Percentiles rank a stretch among this genome's conserved stretches.
These are phyloP conservation scores for Tenrec ecaudatus DNA, from an alignment of 2,113 vertebrate species.

Conservation along the genomic window DNA sequence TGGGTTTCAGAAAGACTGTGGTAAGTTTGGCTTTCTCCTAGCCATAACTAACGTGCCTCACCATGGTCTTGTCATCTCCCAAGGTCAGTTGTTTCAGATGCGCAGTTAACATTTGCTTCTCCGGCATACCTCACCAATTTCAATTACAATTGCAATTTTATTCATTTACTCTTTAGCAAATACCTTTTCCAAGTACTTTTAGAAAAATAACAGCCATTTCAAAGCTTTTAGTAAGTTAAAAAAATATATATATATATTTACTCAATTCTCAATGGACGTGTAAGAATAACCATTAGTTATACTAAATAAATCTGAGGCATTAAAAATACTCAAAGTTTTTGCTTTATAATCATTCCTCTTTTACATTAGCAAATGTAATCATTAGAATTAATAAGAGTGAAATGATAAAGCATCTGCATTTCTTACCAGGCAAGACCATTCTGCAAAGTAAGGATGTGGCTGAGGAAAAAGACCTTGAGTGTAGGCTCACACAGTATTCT, in stretches of 20 bases:
- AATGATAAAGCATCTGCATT: slow-evolving; percentile 55
- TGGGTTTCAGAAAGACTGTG: slow-evolving; percentile 81
- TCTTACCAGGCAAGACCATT: slow-evolving; percentile 50
- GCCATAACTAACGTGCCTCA: slow-evolving; percentile 77
- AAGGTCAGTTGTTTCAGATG: slow-evolving; percentile 85
- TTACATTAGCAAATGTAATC: slow-evolving; percentile 67
- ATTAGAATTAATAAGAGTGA: slow-evolving; percentile 74
- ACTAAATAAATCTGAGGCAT: slow-evolving; percentile 79
- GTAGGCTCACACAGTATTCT: slow-evolving; percentile 60
- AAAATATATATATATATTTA: slow-evolving; percentile 62
- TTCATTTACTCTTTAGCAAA: slow-evolving; percentile 83
- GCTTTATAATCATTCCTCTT: slow-evolving; percentile 65
- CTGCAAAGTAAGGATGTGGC: slow-evolving; percentile 57
- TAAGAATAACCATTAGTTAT: slow-evolving; percentile 81
- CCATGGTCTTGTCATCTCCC: slow-evolving; percentile 76
- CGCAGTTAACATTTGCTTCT: slow-evolving; percentile 83
- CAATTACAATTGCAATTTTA: no score
- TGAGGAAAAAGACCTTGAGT: slow-evolving; percentile 67
- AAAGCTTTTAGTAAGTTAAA: slow-evolving; percentile 83
- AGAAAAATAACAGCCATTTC: slow-evolving; percentile 77
- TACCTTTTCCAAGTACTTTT: slow-evolving; percentile 79
- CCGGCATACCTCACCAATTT: slow-evolving; percentile 84
- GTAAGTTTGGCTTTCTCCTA: slow-evolving; percentile 81
- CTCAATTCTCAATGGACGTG: slow-evolving; percentile 81
- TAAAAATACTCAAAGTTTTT: slow-evolving; percentile 68